phyloP scores from a whole-genome alignment of 1,140 invertebrate genomes.

The Leptoteleia sp. region DNA sequence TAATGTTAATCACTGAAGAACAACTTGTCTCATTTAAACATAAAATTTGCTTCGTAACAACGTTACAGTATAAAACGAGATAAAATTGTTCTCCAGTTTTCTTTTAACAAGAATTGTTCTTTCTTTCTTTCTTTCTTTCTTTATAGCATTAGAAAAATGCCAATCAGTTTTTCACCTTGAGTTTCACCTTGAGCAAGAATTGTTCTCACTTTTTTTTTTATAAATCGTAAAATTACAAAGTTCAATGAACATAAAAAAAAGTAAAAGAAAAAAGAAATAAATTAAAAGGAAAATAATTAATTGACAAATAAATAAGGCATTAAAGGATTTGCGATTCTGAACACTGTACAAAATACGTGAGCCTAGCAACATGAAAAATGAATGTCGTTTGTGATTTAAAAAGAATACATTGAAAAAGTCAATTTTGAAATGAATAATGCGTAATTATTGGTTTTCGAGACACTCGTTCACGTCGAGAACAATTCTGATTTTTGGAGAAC shows the following conservation, averaged over 20 bases:
- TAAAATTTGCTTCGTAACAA: slow-evolving; percentile 9
- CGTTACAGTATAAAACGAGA: slow-evolving; percentile 11
- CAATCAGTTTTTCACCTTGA: slow-evolving; percentile 67
- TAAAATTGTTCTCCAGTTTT: slow-evolving; percentile 59
- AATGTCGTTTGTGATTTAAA: slow-evolving; percentile 60
- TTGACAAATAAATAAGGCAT: too few relatives aligned
- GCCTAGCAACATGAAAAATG: slow-evolving; percentile 64
- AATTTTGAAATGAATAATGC: slow-evolving; percentile 65
- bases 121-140: slow-evolving; percentile 30
- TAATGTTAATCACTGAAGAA: slow-evolving; percentile 51
- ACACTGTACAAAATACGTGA: slow-evolving; percentile 56
- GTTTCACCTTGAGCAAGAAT: slow-evolving; percentile 71
- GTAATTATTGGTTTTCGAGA: slow-evolving; percentile 49
- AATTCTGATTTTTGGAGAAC: slow-evolving; percentile 71
- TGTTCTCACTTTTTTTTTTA: slow-evolving; percentile 67
- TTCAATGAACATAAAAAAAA: slow-evolving; percentile 29
- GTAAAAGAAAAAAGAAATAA: slow-evolving; percentile 22
- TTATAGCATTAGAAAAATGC: slow-evolving; percentile 65
- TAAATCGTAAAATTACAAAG: slow-evolving; percentile 37
- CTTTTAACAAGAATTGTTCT: slow-evolving; percentile 7
- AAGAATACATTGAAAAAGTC: slow-evolving; percentile 52
- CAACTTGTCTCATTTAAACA: slow-evolving; percentile 34
- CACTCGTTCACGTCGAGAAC: slow-evolving; percentile 67
- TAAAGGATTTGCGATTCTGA: slow-evolving; percentile 50
- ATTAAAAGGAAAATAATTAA: too few relatives aligned